Percentiles rank a stretch among this genome's conserved stretches.
Evolutionary conservation across 2,888 invertebrate species (phyloP).

Genomic region (Gymnoscelis rufifasciata): DNA sequence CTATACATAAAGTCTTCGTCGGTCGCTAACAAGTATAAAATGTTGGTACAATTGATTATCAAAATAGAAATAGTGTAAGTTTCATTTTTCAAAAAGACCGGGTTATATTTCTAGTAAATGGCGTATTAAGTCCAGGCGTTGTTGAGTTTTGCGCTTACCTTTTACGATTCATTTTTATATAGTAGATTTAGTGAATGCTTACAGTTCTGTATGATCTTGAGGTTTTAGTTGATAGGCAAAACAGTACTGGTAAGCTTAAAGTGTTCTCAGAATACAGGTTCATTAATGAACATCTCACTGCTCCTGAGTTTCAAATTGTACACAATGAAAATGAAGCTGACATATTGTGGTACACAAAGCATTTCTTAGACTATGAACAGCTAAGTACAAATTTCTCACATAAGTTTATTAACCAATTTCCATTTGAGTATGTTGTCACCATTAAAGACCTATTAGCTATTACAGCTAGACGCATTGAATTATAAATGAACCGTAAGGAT

Average conservation of each 20-base stretch:
- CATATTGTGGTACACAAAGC: conserved; percentile 88
- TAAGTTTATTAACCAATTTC: conserved; percentile 93
- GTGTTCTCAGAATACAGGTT: conserved; percentile 88
- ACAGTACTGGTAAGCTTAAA: conserved; percentile 66
- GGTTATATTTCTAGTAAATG: no score
- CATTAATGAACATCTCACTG: conserved; percentile 83
- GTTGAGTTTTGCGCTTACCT: no score
- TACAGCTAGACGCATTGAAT: conserved; percentile 81
- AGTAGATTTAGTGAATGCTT: no score
- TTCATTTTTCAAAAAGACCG: no score
- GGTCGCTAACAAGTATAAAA: no score
- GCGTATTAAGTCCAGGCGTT: no score
- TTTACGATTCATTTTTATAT: no score
- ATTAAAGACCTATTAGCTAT: conserved; percentile 91
- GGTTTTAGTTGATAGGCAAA: conserved; percentile 15
- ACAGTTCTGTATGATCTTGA: no score
- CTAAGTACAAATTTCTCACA: conserved; percentile 80
- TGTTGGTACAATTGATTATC: no score
- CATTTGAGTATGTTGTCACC: conserved; percentile 92
- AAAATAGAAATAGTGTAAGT: no score
- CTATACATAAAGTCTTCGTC: no score
- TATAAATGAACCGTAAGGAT: no score
- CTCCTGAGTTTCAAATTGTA: conserved; percentile 85
- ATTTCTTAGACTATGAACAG: conserved; percentile 87
- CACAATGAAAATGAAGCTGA: conserved; percentile 86